These are phyloP conservation scores for Mycteria americana DNA, from an alignment of 2,797 vertebrate species.

Conservation along the genomic window DNA sequence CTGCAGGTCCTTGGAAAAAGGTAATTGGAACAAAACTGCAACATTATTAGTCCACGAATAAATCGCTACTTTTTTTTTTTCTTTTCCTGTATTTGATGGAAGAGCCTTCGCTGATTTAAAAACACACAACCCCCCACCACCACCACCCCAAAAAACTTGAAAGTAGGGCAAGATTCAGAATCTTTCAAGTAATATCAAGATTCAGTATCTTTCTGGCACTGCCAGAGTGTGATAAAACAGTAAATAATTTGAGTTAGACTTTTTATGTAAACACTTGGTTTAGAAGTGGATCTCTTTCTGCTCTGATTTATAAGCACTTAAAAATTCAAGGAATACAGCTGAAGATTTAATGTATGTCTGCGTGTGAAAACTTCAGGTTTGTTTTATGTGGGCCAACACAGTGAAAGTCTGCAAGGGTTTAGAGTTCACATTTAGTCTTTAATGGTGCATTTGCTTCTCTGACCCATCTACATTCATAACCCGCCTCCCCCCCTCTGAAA, in stretches of 20 bases:
- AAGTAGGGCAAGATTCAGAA: neutral
- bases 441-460: neutral
- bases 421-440: neutral
- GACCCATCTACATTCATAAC: neutral
- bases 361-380: neutral
- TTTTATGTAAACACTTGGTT: neutral
- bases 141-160: neutral
- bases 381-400: neutral
- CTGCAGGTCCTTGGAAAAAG: neutral
- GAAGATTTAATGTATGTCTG: neutral
- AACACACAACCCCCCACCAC: neutral
- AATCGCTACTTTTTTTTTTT: neutral
- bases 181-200: neutral
- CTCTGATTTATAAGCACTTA: constrained; percentile 18
- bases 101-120: neutral
- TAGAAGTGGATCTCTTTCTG: neutral
- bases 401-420: neutral
- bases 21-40: neutral
- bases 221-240: neutral
- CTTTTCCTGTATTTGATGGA: neutral
- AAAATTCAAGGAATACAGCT: neutral
- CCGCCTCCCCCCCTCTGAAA: neutral
- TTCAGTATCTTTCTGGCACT: neutral
- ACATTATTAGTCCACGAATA: neutral
- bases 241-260: neutral